A percentile compares a stretch with the other conserved stretches of the same genome.
Conservation (phyloP, 2,888 invertebrate genomes). For the Amiota mariae region DNA sequence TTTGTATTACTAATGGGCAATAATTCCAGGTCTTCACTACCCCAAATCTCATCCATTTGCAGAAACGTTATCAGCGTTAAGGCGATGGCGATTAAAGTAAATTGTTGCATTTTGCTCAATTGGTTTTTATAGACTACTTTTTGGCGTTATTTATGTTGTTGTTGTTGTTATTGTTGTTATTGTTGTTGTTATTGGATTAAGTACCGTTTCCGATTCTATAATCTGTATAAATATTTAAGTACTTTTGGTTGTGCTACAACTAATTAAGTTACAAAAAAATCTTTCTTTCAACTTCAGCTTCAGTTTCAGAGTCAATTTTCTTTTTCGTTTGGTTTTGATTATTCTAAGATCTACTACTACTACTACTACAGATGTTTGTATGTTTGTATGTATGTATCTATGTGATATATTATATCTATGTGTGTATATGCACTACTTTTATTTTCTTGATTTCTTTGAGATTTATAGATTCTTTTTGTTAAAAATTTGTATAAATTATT, state of each 20-base stretch:
- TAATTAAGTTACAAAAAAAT: no score
- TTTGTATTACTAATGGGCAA: neutral
- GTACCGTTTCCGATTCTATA: no score
- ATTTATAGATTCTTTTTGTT: conserved; percentile 13
- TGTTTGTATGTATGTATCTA: no score
- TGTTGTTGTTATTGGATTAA: conserved; percentile 45
- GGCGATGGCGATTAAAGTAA: conserved; percentile 44
- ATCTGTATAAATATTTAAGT: no score
- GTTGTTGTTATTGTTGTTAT: conserved; percentile 49
- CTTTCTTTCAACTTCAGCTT: no score
- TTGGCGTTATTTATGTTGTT: conserved; percentile 56
- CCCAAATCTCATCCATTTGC: conserved; percentile 48
- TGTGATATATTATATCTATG: no score
- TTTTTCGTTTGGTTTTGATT: no score
- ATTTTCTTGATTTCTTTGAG: neutral
- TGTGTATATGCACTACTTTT: no score
- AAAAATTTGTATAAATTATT: neutral
- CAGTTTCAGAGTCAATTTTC: no score
- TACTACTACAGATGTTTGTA: no score
- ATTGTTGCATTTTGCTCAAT: conserved; percentile 45
- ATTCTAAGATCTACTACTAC: no score
- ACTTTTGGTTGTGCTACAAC: no score
- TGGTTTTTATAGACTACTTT: conserved; percentile 57
- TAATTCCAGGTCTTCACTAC: conserved; percentile 47
- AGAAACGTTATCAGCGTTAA: conserved; percentile 45